phyloP scores from a whole-genome alignment of 2,113 vertebrate genomes.

The Coracopsis vasa region DNA sequence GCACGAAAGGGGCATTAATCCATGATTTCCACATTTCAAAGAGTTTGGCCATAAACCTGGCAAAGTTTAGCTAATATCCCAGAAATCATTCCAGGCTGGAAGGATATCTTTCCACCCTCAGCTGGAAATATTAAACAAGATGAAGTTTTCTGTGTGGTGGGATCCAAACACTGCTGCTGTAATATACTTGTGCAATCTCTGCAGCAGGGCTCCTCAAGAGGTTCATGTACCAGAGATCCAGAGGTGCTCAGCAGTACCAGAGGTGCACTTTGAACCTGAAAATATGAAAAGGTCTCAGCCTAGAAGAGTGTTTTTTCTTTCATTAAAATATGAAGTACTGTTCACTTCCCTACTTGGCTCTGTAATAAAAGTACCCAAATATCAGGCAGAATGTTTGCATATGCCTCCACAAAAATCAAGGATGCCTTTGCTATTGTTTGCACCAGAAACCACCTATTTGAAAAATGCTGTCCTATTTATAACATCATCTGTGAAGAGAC shows the following conservation, averaged over 20 bases:
- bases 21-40: not conserved
- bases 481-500: not conserved
- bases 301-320: not conserved
- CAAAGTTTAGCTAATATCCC: not conserved
- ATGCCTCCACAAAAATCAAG: not conserved
- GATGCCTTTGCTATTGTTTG: not conserved
- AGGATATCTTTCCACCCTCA: not conserved
- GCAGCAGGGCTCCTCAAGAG: not conserved
- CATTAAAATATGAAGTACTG: not conserved
- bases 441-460: not conserved
- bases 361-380: not conserved
- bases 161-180: not conserved
- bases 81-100: not conserved
- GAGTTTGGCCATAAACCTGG: not conserved
- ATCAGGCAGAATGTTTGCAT: not conserved
- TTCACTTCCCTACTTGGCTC: not conserved
- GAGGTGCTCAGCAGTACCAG: not conserved
- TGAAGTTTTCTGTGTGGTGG: not conserved
- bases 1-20: not conserved
- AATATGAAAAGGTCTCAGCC: not conserved
- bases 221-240: not conserved
- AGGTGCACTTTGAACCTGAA: not conserved
- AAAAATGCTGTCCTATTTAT: not conserved
- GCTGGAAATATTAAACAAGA: not conserved
- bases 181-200: not conserved